Evolutionary conservation across 2,888 invertebrate genomes (phyloP), one percentile per base, ranked within the genome.

Genomic region (Herminia tarsipennalis): DNA sequence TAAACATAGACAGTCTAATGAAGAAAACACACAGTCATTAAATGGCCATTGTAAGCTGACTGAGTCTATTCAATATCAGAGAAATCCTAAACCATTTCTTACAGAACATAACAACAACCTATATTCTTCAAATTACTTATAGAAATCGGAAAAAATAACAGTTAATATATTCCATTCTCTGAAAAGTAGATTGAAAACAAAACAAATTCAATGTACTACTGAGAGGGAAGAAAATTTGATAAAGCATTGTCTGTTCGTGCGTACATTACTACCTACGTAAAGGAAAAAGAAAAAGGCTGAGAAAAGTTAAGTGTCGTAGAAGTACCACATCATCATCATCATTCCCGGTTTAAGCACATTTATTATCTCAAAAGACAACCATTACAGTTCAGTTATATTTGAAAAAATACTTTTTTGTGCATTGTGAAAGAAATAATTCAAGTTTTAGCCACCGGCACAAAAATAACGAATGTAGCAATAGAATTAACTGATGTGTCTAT

Each of bases 21-120:
- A n/a, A n/a, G n/a, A n/a, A n/a, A n/a, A n/a, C n/a, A n/a, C n/a
- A n/a, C n/a, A n/a, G n/a, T n/a, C n/a, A n/a, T n/a, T n/a, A n/a
- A 33, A 33, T 33, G 14, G 13, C 21, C 5, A 22, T 22, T 33
- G n/a, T 33, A 22, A 13, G n/a, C n/a, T n/a, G n/a, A n/a, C n/a
- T n/a, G n/a, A n/a, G n/a, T n/a, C n/a, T n/a, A n/a, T n/a, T n/a
- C 46, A 54, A 45, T 54, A 43, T 58, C 34, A 24, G 29, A 35
- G 46, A n/a, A n/a, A 47, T 58, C 33, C 55, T 50, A 50, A 46
- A 55, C 35, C 25, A 55, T 36, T 35, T 46, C 50, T 44, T 55
- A 47, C 40, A 41, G 41, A 54, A 45, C 53, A 51, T 25, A 42
- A 43, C 34, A 30, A 47, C 43, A 44, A 50, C 45, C 38, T 46